phyloP scores from a whole-genome alignment of 1,140 invertebrate genomes.

The Drosophila lini region DNA sequence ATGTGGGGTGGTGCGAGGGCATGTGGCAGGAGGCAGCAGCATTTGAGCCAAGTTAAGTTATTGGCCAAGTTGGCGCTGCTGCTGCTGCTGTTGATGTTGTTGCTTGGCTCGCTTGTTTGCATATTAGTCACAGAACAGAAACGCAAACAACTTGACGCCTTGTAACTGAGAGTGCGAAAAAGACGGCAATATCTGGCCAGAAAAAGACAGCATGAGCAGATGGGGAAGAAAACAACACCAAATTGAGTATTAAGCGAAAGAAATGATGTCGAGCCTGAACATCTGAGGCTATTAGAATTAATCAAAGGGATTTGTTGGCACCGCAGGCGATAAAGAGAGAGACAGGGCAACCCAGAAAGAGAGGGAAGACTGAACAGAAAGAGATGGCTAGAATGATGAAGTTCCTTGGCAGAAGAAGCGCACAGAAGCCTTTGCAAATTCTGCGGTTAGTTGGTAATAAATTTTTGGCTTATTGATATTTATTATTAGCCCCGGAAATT shows the following conservation, averaged over 20 bases:
- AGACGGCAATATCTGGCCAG: not conserved
- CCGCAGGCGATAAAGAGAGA: constrained; percentile 49
- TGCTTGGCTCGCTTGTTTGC: constrained; percentile 68
- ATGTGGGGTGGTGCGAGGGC: not conserved
- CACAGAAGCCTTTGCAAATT: constrained; percentile 47
- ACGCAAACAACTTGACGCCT: constrained; percentile 54
- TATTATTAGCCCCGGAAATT: constrained; percentile 78
- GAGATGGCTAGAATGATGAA: constrained; percentile 5
- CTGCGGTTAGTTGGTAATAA: constrained; percentile 75
- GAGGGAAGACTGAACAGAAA: not conserved
- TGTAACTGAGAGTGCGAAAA: constrained; percentile 10
- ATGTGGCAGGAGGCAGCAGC: constrained; percentile 44
- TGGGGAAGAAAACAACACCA: constrained; percentile 55
- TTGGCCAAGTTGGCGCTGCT: constrained; percentile 54
- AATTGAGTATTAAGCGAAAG: constrained; percentile 81
- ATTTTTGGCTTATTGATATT: constrained; percentile 81
- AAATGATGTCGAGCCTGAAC: constrained; percentile 75
- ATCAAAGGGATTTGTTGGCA: constrained; percentile 78
- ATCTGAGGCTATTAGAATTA: constrained; percentile 82
- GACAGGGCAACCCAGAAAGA: not conserved
- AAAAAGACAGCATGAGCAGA: not conserved
- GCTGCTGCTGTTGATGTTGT: constrained; percentile 16
- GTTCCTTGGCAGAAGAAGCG: constrained; percentile 17
- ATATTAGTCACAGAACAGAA: constrained; percentile 76
- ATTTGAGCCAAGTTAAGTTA: constrained; percentile 79